Evolutionary conservation across 2,113 vertebrate genomes (phyloP), one percentile per base, ranked within the genome.

Genomic region (Macquaria ambigua): DNA sequence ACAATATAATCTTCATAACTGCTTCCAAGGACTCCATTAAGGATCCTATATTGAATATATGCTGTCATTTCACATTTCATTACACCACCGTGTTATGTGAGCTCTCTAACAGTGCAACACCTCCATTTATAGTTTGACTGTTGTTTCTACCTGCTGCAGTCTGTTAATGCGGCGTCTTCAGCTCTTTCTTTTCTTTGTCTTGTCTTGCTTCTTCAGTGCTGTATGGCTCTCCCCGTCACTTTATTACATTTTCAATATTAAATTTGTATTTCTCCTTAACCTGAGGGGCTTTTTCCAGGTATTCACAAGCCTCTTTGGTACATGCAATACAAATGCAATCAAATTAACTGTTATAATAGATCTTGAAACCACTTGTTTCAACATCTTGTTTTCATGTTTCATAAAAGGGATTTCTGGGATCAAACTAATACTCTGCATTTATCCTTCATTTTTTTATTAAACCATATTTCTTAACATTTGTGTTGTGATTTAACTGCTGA

Each of bases 41-140:
- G 37, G 39, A 69, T n/a, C 12, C 39, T 39, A 23, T 67, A 41
- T 72, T 55, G 31, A 64, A 70, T 55, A 37, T 70, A 8, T 74
- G 28, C 21, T 62, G 4, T 23, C 6, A 31, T 46, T 86, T 84
- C 59, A 76, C 74, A 74, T 86, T 71, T 82, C 74, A 82, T 79
- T 84, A 50, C 75, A 23, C 53, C 73, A 5, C 3, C 8, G 9
- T 11, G 48, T 69, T 63, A 52, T 69, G 5, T 8, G 5, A 23
- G 37, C 41, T 39, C 31, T 48, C 50, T 6, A 63, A 18, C 25
- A 28, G 59, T 52, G 81, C 37, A 67, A 21, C 81, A 68, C 66
- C 55, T 83, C 53, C 46, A 58, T 85, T 81, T 85, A 53, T 71
- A 67, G 70, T 50, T 28, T 28, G 34, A 9, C 46, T 68, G 43